Percentiles rank a stretch among this genome's conserved stretches.
phyloP scores from a whole-genome alignment of 2,888 invertebrate genomes.

The Keiferia lycopersicella region DNA sequence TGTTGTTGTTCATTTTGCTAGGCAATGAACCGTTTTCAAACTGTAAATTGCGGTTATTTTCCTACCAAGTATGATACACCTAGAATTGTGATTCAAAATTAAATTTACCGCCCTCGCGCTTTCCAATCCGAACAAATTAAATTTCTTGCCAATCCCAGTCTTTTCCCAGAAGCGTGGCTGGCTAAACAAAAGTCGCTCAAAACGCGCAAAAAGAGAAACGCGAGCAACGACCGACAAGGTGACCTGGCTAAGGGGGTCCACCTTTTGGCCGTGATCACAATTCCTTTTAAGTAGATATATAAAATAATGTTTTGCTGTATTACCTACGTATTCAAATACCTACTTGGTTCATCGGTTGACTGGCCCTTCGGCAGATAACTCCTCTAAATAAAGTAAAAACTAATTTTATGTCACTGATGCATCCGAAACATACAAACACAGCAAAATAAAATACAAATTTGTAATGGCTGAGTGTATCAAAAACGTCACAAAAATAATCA shows the following conservation, averaged over 20 bases:
- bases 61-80: too few relatives aligned
- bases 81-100: too few relatives aligned
- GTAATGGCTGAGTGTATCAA: too few relatives aligned
- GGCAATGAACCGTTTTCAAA: background rate
- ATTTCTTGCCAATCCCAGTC: background rate
- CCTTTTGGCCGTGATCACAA: constrained; percentile 25
- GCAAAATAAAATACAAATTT: too few relatives aligned
- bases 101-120: background rate
- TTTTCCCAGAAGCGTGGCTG: background rate
- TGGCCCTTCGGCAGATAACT: background rate
- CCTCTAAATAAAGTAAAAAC: too few relatives aligned
- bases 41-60: too few relatives aligned
- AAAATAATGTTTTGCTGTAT: background rate
- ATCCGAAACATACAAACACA: too few relatives aligned
- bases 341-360: too few relatives aligned
- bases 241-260: constrained; percentile 46
- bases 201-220: constrained; percentile 45
- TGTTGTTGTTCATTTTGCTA: background rate
- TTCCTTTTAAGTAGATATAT: background rate
- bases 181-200: constrained; percentile 30
- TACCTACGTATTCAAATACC: background rate
- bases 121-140: background rate
- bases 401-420: too few relatives aligned
- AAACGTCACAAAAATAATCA: too few relatives aligned
- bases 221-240: constrained; percentile 55